phyloP scores from a whole-genome alignment of 2,888 invertebrate species.

The Aleiodes testaceus region DNA sequence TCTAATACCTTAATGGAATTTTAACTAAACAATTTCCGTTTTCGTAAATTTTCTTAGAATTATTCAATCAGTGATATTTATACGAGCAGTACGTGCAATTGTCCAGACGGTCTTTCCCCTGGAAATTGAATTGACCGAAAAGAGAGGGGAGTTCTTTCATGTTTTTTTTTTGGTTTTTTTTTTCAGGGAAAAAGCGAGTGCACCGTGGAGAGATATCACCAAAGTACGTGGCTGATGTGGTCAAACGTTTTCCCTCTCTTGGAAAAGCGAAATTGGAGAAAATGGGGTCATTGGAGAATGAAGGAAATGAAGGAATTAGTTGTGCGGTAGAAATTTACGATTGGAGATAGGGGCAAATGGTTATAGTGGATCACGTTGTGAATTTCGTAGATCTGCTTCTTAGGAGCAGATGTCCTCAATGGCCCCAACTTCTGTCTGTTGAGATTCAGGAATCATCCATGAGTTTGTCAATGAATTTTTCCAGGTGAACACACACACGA shows the following conservation, averaged over 20 bases:
- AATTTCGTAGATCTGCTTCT: conserved; percentile 36
- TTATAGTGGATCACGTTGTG: conserved; percentile 18
- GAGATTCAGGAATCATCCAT: not conserved
- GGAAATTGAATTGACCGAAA: conserved; percentile 6
- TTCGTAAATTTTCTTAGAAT: conserved; percentile 14
- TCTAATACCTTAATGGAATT: conserved; percentile 39
- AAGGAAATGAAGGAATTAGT: conserved; percentile 27
- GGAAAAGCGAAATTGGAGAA: too few species aligned
- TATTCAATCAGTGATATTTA: conserved; percentile 17
- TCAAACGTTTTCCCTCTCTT: not conserved
- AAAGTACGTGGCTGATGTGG: conserved; percentile 20
- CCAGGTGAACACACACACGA: too few species aligned
- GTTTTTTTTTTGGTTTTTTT: conserved; percentile 40
- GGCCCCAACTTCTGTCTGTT: conserved; percentile 52
- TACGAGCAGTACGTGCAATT: not conserved
- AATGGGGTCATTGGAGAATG: not conserved
- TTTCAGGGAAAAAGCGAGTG: conserved; percentile 36
- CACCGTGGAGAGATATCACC: conserved; percentile 36
- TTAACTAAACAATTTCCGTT: conserved; percentile 36
- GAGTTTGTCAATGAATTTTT: not conserved
- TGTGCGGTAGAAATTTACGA: conserved; percentile 6
- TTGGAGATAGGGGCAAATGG: conserved; percentile 7
- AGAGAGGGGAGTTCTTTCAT: too few species aligned
- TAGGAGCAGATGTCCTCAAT: conserved; percentile 69
- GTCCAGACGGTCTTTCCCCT: not conserved